A percentile compares a stretch with the other conserved stretches of the same genome.
These are phyloP conservation scores for Crax fasciolata DNA, from an alignment of 2,797 vertebrate species.

Conservation along the genomic window DNA sequence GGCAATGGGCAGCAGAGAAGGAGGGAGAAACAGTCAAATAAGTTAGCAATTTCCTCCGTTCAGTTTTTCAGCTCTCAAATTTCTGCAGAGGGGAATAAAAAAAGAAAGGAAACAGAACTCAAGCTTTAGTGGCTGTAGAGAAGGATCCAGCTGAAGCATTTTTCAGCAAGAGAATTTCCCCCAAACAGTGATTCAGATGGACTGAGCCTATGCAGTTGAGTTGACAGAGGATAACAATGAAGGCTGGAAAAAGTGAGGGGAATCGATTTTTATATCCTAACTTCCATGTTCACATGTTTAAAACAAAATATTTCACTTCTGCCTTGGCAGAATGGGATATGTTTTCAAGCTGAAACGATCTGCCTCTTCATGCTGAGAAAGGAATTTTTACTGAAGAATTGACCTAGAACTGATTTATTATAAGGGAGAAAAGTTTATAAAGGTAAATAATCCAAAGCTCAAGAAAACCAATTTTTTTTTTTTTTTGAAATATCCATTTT, in stretches of 20 bases:
- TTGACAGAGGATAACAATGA: background rate
- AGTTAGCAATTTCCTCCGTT: background rate
- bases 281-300: background rate
- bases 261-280: background rate
- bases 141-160: background rate
- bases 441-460: constrained; percentile 53
- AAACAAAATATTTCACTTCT: background rate
- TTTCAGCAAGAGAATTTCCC: background rate
- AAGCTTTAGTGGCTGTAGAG: background rate
- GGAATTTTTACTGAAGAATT: constrained; percentile 52
- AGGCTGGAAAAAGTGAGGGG: background rate
- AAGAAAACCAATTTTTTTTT: constrained; percentile 30
- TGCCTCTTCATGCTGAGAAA: constrained; percentile 42
- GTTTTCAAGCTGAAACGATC: constrained; percentile 20
- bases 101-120: background rate
- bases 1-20: background rate
- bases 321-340: background rate
- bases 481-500: constrained; percentile 25
- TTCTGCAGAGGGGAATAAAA: background rate
- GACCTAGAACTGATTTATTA: constrained; percentile 26
- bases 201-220: background rate
- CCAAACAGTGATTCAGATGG: background rate
- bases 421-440: constrained; percentile 21
- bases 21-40: background rate
- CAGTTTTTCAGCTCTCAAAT: background rate